These are phyloP conservation scores for Aleiodes leptofemur DNA, from an alignment of 2,888 invertebrate genomes.

Conservation along the genomic window DNA sequence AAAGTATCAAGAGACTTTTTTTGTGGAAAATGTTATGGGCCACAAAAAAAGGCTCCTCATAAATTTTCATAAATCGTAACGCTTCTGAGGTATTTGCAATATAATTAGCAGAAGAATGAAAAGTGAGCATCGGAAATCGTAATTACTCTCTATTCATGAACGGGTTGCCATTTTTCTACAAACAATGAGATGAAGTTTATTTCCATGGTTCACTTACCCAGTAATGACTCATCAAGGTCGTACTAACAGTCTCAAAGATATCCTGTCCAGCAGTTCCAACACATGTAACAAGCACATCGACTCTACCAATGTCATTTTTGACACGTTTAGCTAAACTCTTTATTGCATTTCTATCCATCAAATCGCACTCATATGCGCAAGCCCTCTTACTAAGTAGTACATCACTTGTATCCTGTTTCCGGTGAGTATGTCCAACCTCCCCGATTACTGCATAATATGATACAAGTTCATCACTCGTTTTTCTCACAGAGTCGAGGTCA, in stretches of 20 bases:
- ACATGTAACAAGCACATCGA: conserved; percentile 71
- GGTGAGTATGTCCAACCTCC: conserved; percentile 55
- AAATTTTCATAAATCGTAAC: too few relatives aligned
- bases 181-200: too few relatives aligned
- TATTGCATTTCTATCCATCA: conserved; percentile 63
- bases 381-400: conserved; percentile 40
- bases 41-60: too few relatives aligned
- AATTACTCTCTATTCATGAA: too few relatives aligned
- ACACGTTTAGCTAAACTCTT: conserved; percentile 62
- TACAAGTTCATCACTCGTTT: conserved; percentile 53
- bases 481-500: conserved; percentile 55
- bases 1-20: too few relatives aligned
- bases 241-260: conserved; percentile 66
- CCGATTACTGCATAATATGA: conserved; percentile 54
- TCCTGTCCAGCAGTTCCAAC: conserved; percentile 59
- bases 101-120: too few relatives aligned
- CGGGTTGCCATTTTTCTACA: too few relatives aligned
- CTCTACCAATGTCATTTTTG: conserved; percentile 64
- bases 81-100: too few relatives aligned
- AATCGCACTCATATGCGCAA: conserved; percentile 65
- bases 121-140: too few relatives aligned
- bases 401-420: conserved; percentile 51
- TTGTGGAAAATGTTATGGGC: too few relatives aligned
- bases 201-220: conserved; percentile 61
- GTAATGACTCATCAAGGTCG: conserved; percentile 70